A percentile compares a stretch with the other conserved stretches of the same genome.
Evolutionary conservation across 2,113 vertebrate genomes (phyloP).

Genomic region (Myiagra hebetior): DNA sequence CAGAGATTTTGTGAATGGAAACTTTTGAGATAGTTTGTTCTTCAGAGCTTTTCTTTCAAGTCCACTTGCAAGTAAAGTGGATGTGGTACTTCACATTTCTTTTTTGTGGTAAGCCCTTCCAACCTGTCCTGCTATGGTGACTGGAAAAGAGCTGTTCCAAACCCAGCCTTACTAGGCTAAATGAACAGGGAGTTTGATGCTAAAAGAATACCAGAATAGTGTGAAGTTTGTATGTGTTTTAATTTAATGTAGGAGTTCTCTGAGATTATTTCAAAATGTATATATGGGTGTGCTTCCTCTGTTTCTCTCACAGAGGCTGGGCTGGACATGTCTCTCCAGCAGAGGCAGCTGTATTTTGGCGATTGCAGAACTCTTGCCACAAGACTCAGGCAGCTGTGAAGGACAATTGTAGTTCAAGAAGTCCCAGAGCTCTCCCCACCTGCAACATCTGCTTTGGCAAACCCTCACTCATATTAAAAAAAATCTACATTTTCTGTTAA

Average conservation of each 20-base stretch:
- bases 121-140: background rate
- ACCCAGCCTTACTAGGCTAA: background rate
- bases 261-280: background rate
- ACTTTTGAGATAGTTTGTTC: background rate
- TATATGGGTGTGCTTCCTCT: background rate
- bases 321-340: background rate
- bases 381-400: background rate
- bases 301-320: background rate
- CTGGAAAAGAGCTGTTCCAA: background rate
- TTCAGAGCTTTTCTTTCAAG: background rate
- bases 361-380: background rate
- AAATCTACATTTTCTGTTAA: background rate
- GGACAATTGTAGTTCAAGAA: background rate
- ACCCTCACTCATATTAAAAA: background rate
- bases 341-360: accelerated
- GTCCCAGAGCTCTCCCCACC: background rate
- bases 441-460: background rate
- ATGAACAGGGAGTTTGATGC: background rate
- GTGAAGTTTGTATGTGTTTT: background rate
- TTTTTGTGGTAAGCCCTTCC: background rate
- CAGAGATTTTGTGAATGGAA: background rate
- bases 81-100: background rate
- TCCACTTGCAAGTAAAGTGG: background rate
- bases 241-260: background rate
- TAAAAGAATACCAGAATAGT: background rate